These are phyloP conservation scores for Leucophenga maculata DNA, from an alignment of 2,888 invertebrate genomes.

Conservation along the genomic window DNA sequence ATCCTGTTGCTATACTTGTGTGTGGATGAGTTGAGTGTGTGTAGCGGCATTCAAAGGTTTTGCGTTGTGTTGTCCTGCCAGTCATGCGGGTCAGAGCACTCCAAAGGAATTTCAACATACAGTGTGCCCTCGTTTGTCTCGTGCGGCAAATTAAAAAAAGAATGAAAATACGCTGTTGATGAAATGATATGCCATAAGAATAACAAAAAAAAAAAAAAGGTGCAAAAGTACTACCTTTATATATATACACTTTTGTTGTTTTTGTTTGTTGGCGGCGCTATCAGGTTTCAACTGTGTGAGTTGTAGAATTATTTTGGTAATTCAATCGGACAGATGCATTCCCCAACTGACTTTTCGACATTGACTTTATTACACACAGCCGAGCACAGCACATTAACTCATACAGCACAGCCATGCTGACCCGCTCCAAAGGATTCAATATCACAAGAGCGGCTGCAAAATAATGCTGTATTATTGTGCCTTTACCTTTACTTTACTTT, in stretches of 20 bases:
- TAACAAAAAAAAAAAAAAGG: constrained; percentile 2
- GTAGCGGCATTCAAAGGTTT: no score
- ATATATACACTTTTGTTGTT: not conserved
- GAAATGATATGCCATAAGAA: no score
- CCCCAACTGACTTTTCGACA: not conserved
- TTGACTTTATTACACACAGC: constrained; percentile 10
- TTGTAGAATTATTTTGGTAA: constrained; percentile 35
- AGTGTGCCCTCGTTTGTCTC: constrained; percentile 10
- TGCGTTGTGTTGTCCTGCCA: not conserved
- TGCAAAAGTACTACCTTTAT: constrained; percentile 13
- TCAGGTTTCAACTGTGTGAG: constrained; percentile 7
- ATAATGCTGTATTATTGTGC: not conserved
- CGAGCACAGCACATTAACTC: not conserved
- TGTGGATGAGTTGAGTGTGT: no score
- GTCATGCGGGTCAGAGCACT: constrained; percentile 18
- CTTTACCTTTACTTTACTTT: no score
- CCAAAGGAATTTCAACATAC: constrained; percentile 9
- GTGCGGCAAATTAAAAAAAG: constrained; percentile 1
- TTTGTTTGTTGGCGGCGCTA: not conserved
- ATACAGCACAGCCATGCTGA: constrained; percentile 20
- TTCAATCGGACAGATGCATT: constrained; percentile 57
- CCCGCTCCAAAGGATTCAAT: constrained; percentile 49
- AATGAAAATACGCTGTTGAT: no score
- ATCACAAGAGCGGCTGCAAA: constrained; percentile 29
- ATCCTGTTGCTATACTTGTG: not conserved